Percentiles rank a stretch among this genome's conserved stretches.
Conservation (phyloP, 2,888 invertebrate species). For the Icerya purchasi region DNA sequence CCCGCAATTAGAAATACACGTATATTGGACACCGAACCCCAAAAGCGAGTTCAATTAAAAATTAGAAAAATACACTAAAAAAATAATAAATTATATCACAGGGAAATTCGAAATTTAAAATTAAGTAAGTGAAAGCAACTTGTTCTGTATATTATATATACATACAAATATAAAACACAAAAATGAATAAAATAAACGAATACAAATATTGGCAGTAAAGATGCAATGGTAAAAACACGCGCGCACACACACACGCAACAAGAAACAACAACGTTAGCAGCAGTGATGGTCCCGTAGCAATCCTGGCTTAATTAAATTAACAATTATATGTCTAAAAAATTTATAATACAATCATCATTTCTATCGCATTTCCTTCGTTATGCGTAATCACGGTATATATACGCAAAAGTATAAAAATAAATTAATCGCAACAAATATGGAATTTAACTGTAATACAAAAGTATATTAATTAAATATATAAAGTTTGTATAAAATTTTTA, state of each 20-base stretch:
- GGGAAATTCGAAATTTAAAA: background rate
- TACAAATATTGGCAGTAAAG: background rate
- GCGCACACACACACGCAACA: too few species aligned
- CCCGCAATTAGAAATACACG: too few species aligned
- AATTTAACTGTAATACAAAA: too few species aligned
- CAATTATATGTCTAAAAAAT: background rate
- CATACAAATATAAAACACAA: background rate
- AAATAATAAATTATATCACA: background rate
- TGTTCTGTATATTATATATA: too few species aligned
- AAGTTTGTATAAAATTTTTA: too few species aligned
- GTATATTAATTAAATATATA: too few species aligned
- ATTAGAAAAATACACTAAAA: too few species aligned
- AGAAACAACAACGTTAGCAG: slow-evolving; percentile 11
- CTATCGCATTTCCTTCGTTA: too few species aligned
- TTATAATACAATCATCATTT: too few species aligned
- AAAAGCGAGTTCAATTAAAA: too few species aligned
- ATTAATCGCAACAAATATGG: background rate
- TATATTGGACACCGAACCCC: too few species aligned
- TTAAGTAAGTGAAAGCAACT: background rate
- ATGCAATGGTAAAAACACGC: background rate
- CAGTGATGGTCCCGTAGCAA: slow-evolving; percentile 10
- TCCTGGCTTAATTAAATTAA: slow-evolving; percentile 1
- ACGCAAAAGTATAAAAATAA: background rate
- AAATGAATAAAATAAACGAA: background rate
- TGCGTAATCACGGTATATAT: too few species aligned